A percentile compares a stretch with the other conserved stretches of the same genome.
Conservation (phyloP, 2,113 vertebrate species). For the Sylvicapra grimmia region DNA sequence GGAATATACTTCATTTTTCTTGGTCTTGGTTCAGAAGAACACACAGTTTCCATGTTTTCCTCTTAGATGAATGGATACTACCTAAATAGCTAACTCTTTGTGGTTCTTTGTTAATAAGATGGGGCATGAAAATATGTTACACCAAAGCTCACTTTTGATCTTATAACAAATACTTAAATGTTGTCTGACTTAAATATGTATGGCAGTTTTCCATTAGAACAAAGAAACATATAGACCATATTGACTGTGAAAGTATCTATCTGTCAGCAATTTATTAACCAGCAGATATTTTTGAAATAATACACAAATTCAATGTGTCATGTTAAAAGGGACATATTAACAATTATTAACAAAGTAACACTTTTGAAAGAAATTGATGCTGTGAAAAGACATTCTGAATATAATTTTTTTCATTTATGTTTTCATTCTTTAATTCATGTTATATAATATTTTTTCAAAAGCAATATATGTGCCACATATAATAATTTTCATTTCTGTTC, state of each 20-base stretch:
- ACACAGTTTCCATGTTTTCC: neutral
- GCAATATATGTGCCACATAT: neutral
- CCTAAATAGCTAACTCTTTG: neutral
- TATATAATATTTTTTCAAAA: neutral
- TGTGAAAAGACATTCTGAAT: neutral
- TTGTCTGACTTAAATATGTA: neutral
- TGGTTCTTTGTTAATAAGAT: neutral
- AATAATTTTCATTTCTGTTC: neutral
- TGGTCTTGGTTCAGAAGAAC: neutral
- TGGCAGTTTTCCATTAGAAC: neutral
- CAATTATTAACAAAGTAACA: conserved; percentile 6
- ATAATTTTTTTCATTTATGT: neutral
- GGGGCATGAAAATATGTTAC: neutral
- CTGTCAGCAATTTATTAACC: neutral
- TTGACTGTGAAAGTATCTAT: neutral
- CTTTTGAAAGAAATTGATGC: neutral
- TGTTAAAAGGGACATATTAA: neutral
- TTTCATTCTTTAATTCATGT: neutral
- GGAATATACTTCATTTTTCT: neutral
- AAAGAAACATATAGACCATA: neutral
- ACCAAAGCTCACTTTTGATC: neutral
- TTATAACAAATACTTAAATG: neutral
- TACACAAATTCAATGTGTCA: neutral
- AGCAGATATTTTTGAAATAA: neutral
- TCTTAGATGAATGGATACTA: neutral